Evolutionary conservation across 2,113 vertebrate genomes (phyloP).

Genomic region (Ovibos moschatus): DNA sequence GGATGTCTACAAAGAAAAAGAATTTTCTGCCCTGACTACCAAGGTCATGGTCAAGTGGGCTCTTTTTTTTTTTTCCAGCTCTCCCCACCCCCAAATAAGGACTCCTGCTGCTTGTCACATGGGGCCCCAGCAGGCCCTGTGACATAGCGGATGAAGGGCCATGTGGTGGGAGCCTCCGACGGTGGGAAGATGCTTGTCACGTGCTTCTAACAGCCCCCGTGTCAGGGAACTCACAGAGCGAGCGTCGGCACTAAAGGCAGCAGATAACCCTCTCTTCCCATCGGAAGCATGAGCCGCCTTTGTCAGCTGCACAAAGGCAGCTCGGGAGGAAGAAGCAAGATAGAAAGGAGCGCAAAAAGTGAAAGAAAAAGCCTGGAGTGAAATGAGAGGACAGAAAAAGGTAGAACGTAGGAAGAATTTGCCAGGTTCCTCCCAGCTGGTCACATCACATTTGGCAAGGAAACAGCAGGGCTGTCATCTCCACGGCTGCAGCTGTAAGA

Average conservation of each 20-base stretch:
- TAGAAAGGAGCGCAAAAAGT: conserved; percentile 21
- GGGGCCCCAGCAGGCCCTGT: not conserved
- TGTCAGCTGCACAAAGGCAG: conserved; percentile 61
- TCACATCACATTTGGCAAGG: not conserved
- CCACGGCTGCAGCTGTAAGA: not conserved
- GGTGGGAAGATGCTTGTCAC: conserved; percentile 19
- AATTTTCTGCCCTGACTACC: not conserved
- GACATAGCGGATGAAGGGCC: not conserved
- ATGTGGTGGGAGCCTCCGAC: not conserved
- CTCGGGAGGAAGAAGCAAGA: not conserved
- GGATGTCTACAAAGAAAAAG: not conserved
- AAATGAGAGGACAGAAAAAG: not conserved
- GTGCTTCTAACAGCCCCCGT: conserved; percentile 34
- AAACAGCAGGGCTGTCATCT: not conserved
- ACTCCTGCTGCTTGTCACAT: not conserved
- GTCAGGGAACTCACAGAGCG: conserved; percentile 44
- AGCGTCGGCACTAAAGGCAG: not conserved
- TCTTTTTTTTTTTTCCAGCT: not conserved
- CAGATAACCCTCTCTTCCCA: conserved; percentile 16
- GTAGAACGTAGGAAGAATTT: not conserved
- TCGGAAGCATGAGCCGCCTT: not conserved
- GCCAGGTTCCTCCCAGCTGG: not conserved
- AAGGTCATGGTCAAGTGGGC: not conserved
- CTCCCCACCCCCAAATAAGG: not conserved
- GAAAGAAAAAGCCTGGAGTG: not conserved